Evolutionary conservation across 2,888 invertebrate genomes (phyloP), one percentile per base, ranked within the genome.

Genomic region (Didymodactylos carnosus): DNA sequence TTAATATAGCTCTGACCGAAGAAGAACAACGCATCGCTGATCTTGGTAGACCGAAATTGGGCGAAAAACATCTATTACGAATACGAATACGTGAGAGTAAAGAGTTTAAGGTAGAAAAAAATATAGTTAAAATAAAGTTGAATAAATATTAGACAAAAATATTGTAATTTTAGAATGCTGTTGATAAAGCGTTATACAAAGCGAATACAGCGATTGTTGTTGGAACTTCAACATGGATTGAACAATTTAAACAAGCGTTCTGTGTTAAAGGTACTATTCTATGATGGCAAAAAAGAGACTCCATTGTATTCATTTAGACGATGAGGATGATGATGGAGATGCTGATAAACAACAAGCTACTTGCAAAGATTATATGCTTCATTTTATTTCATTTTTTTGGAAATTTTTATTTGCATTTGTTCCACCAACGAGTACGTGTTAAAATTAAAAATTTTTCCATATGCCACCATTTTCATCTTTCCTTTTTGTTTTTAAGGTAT

Each of bases 151-250:
- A 69, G 51, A n/a, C 19, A 71, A 71, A n/a, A 16, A 70, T 51
- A 29, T 27, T n/a, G n/a, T n/a, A n/a, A n/a, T 71, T 77, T 13
- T 80, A 93, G 91, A 94, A 91, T 83, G 94, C 94, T 53, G 97
- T 98, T 76, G 98, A 98, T 86, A 94, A 95, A 84, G 87, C 98
- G 83, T 91, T 98, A 78, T 94, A 95, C 86, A 89, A 94, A 82
- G 94, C 95, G 76, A 95, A 95, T 84, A 91, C 93, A 69, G 53
- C 95, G 25, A 87, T 95, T 77, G 88, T 95, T 73, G 85, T 88
- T 46, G 86, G 97, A 76, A 94, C 97, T 25, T 93, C 93, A n/a
- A 93, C 94, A 0, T 98, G 98, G 98, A 91, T 90, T 83, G 98
- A 99, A 81, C 98, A 99, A 85, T 98, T 98, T 83, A 87, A 90